Evolutionary conservation across 92 coral and sea anemone species (phyloP).

Genomic region (Palythoa grandiflora): DNA sequence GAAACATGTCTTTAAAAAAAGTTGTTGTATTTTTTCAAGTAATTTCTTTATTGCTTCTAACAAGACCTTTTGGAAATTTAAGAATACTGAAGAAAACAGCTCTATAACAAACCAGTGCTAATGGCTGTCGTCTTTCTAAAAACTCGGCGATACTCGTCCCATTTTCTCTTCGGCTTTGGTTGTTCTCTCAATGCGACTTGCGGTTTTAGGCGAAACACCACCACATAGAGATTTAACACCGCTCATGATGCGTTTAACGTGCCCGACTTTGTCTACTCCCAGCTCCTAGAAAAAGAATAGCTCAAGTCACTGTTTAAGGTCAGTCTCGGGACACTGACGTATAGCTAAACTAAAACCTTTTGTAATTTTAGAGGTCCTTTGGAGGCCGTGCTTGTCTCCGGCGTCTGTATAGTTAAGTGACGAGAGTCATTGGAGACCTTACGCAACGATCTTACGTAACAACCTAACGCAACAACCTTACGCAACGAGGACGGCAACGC

Average conservation of each 20-base stretch:
- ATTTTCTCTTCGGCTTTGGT: conserved; percentile 81
- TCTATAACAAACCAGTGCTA: conserved; percentile 2
- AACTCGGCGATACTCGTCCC: conserved; percentile 53
- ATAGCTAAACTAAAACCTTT: too few species aligned
- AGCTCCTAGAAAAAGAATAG: conserved; percentile 68
- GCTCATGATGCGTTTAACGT: conserved; percentile 90
- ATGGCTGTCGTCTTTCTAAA: conserved; percentile 86
- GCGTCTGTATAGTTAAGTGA: too few species aligned
- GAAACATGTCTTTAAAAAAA: too few species aligned
- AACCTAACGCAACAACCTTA: too few species aligned
- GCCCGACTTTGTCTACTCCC: conserved; percentile 94
- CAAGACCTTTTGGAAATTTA: too few species aligned
- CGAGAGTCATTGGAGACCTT: too few species aligned
- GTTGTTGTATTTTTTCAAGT: too few species aligned
- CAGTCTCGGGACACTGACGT: not conserved
- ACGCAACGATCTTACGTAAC: too few species aligned
- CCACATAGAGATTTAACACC: conserved; percentile 92
- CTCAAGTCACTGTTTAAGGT: too few species aligned
- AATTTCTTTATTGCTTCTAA: too few species aligned
- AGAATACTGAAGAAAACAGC: not conserved
- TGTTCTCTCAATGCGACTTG: conserved; percentile 79
- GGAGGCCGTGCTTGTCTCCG: not conserved
- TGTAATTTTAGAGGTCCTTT: not conserved
- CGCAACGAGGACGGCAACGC: too few species aligned
- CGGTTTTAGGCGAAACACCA: conserved; percentile 82